These are phyloP conservation scores for Drosophila nigritarsus DNA, from an alignment of 2,888 invertebrate genomes.

Conservation along the genomic window DNA sequence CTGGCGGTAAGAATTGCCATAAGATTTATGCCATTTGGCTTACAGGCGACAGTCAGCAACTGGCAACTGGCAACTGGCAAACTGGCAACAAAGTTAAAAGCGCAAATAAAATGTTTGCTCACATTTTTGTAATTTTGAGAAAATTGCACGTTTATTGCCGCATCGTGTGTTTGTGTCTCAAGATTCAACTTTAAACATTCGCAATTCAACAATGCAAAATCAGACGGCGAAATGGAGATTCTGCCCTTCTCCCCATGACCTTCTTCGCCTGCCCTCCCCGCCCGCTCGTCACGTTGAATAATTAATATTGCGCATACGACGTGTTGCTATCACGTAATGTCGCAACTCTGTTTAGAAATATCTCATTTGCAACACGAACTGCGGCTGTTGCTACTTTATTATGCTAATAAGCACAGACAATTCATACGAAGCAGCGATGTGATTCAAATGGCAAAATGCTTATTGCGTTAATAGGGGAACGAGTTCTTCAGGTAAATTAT, in stretches of 20 bases:
- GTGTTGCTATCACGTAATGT: slow-evolving; percentile 56
- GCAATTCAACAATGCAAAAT: slow-evolving; percentile 32
- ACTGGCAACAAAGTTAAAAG: slow-evolving; percentile 60
- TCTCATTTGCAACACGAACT: slow-evolving; percentile 19
- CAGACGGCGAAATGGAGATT: not conserved
- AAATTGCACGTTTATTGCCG: slow-evolving; percentile 74
- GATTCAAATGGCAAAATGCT: slow-evolving; percentile 11
- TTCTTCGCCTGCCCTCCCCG: slow-evolving; percentile 23
- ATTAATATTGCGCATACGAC: slow-evolving; percentile 79
- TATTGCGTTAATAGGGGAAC: not conserved
- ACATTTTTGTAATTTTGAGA: slow-evolving; percentile 77
- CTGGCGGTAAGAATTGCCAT: slow-evolving; percentile 60
- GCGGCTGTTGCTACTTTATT: slow-evolving; percentile 43
- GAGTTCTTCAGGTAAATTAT: not conserved
- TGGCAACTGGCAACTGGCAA: slow-evolving; percentile 10
- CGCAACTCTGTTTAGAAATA: slow-evolving; percentile 30
- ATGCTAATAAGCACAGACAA: slow-evolving; percentile 51
- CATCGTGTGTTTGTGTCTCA: slow-evolving; percentile 44
- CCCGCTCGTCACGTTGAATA: slow-evolving; percentile 47
- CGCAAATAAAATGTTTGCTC: slow-evolving; percentile 76
- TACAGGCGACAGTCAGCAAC: slow-evolving; percentile 21
- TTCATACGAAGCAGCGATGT: slow-evolving; percentile 2
- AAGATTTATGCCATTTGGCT: slow-evolving; percentile 66
- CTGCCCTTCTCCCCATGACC: not conserved
- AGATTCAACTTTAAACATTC: slow-evolving; percentile 47